Evolutionary conservation across 30 jellyfish, hydroid and myxozoan species (phyloP).

Genomic region (Chrysaora quinquecirrha): DNA sequence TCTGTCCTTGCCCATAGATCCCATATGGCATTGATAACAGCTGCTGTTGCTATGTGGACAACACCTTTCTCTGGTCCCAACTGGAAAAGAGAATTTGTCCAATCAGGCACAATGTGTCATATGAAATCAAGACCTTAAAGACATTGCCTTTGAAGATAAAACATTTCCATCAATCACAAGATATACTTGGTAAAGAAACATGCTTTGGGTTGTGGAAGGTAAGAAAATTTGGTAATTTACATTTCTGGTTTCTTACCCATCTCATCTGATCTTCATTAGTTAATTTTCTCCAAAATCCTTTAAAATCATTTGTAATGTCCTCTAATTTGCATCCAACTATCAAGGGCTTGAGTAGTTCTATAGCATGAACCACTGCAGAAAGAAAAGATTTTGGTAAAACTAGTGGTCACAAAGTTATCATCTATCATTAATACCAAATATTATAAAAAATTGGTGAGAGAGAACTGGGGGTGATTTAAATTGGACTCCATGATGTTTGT

Average conservation of each 20-base stretch:
- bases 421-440: no score
- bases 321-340: slow-evolving; percentile 52
- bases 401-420: no score
- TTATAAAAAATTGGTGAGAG: no score
- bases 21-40: slow-evolving; percentile 80
- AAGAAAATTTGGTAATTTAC: no score
- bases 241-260: slow-evolving; percentile 84
- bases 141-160: no score
- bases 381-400: no score
- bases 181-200: no score
- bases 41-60: slow-evolving; percentile 77
- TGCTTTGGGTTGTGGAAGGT: no score
- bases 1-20: slow-evolving; percentile 83
- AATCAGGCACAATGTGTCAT: not conserved
- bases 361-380: slow-evolving; percentile 52
- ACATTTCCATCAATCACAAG: no score
- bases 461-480: no score
- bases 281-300: slow-evolving; percentile 65
- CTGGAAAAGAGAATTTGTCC: slow-evolving; percentile 13
- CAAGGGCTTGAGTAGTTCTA: slow-evolving; percentile 51
- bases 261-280: slow-evolving; percentile 76
- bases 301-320: slow-evolving; percentile 46
- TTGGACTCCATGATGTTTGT: no score
- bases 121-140: not conserved
- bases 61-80: slow-evolving; percentile 90